phyloP scores from a whole-genome alignment of 2,113 vertebrate genomes.

The Mormoops blainvillei region DNA sequence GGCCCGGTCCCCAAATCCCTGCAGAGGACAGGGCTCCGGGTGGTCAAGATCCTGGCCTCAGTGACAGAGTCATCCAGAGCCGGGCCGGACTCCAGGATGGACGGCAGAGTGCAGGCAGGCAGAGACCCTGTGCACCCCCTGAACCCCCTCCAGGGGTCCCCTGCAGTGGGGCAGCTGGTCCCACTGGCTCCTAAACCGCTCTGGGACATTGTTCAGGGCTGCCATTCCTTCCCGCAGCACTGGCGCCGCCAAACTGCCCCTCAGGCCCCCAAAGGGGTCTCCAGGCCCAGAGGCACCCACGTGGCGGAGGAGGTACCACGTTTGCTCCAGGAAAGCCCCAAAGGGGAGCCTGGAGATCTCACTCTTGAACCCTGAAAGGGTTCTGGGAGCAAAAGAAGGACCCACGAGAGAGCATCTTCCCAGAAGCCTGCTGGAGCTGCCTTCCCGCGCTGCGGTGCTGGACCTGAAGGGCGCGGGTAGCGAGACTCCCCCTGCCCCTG shows the following conservation, averaged over 20 bases:
- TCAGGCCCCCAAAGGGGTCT: too few species aligned
- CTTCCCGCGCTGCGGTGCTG: fast-evolving
- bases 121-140: neutral
- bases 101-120: neutral
- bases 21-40: neutral
- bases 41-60: too few species aligned
- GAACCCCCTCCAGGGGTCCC: fast-evolving
- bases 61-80: neutral
- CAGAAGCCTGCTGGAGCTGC: neutral
- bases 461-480: neutral
- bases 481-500: neutral
- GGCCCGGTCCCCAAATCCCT: fast-evolving
- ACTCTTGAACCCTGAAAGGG: too few species aligned
- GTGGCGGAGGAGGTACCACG: neutral
- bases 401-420: neutral
- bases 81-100: neutral
- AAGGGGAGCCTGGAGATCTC: neutral
- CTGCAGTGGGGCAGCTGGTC: neutral
- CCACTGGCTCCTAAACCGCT: neutral
- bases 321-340: neutral
- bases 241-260: too few species aligned
- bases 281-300: neutral
- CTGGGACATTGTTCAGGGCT: neutral
- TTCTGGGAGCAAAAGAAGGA: too few species aligned
- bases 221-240: neutral